phyloP scores from a whole-genome alignment of 2,797 vertebrate genomes.

The Etheostoma perlongum region DNA sequence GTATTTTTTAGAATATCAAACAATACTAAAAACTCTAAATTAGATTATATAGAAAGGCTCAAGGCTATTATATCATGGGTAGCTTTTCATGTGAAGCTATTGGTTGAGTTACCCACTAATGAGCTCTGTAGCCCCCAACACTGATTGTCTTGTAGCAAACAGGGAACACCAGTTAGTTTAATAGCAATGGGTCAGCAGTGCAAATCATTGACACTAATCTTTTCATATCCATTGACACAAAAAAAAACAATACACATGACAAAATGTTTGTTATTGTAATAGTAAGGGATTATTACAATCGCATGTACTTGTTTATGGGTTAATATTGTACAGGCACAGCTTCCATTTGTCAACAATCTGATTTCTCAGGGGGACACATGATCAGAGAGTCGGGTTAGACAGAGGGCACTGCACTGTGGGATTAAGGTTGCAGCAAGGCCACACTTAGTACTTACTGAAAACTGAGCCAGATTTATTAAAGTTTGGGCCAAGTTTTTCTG shows the following conservation, averaged over 20 bases:
- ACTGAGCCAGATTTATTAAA: conserved; percentile 88
- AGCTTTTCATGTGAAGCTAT: neutral
- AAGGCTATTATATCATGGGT: neutral
- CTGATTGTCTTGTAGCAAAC: conserved; percentile 25
- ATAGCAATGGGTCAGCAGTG: conserved; percentile 1
- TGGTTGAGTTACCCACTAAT: conserved; percentile 1
- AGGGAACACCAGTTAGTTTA: conserved; percentile 36
- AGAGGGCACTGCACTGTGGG: conserved; percentile 74
- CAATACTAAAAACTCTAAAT: neutral
- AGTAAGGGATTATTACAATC: conserved; percentile 53
- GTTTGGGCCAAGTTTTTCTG: conserved; percentile 88
- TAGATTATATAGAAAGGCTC: conserved; percentile 2
- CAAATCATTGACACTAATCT: conserved; percentile 44
- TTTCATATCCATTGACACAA: conserved; percentile 32
- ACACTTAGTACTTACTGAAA: conserved; percentile 89
- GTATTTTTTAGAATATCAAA: neutral
- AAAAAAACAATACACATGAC: conserved; percentile 54
- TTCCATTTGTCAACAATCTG: conserved; percentile 34
- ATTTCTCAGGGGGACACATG: conserved; percentile 60
- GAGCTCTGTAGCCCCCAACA: neutral
- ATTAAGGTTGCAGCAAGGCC: conserved; percentile 79
- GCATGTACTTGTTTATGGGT: conserved; percentile 37
- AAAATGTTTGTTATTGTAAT: conserved; percentile 52
- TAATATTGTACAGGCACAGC: conserved; percentile 41
- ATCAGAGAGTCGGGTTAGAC: conserved; percentile 74